Evolutionary conservation across 1,140 invertebrate species (phyloP), one percentile per base, ranked within the genome.

Genomic region (Stenopsyche tienmushanensis): DNA sequence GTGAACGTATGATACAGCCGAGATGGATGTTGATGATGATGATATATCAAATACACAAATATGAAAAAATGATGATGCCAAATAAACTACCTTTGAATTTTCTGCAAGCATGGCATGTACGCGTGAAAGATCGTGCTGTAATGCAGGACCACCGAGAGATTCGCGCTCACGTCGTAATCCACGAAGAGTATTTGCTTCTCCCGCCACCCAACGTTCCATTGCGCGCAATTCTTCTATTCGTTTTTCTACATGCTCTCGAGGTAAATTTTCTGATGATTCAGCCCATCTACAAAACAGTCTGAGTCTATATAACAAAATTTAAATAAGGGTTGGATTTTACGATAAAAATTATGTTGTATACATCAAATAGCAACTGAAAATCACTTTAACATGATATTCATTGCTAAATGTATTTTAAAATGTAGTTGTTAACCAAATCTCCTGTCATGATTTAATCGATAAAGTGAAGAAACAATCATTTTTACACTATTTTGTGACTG

Each of bases 1-100:
- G n/a, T n/a, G n/a, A n/a, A n/a, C n/a, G n/a, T n/a, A n/a, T n/a
- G n/a, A n/a, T n/a, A n/a, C n/a, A n/a, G n/a, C n/a, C n/a, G n/a
- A n/a, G n/a, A n/a, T n/a, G n/a, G n/a, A n/a, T n/a, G n/a, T n/a
- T n/a, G n/a, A n/a, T n/a, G n/a, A n/a, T n/a, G n/a, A n/a, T n/a
- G n/a, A n/a, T n/a, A n/a, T n/a, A n/a, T n/a, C n/a, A n/a, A n/a
- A 47, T 47, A 66, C 17, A 34, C 21, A 54, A 54, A 54, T 7
- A 60, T 41, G 39, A 50, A 23, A 8, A 23, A 15, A 67, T n/a
- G n/a, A n/a, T n/a, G n/a, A n/a, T 64, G 2, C 39, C 63, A 80
- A n/a, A n/a, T n/a, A n/a, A n/a, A n/a, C n/a, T 86, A 93, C 90
- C 87, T 93, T 94, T 71, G 93, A 94, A 81, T 94, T 93, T 77